Conservation (phyloP, 2,888 invertebrate species). For the Phengaris arion region DNA sequence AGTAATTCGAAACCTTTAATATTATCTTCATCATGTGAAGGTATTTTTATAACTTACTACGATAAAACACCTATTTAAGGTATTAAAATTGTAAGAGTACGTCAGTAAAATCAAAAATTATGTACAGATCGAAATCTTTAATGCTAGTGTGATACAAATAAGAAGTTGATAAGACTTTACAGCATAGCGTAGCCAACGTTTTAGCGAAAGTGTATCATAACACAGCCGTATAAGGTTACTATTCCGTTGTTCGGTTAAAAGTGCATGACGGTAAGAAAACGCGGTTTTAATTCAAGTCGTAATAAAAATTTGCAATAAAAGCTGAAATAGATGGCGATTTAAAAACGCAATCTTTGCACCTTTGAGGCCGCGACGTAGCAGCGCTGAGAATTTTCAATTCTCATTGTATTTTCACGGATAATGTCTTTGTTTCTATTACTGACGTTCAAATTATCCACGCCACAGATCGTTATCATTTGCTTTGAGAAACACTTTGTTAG, state of each 20-base stretch:
- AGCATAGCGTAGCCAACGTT: not conserved
- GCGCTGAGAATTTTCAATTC: constrained; percentile 28
- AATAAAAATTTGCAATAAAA: constrained; percentile 50
- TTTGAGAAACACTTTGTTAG: not conserved
- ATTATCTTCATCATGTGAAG: no score
- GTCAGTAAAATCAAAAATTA: no score
- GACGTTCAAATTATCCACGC: not conserved
- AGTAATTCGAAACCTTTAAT: no score
- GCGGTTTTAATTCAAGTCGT: constrained; percentile 48
- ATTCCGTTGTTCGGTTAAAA: constrained; percentile 27
- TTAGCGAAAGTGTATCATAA: constrained; percentile 22
- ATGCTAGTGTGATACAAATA: constrained; percentile 5
- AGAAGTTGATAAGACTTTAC: constrained; percentile 19
- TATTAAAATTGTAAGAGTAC: no score
- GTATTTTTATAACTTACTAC: no score
- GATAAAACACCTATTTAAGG: no score
- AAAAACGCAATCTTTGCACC: constrained; percentile 46
- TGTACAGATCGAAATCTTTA: not conserved
- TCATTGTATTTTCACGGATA: constrained; percentile 22
- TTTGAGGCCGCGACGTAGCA: constrained; percentile 38
- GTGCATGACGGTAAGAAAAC: constrained; percentile 32
- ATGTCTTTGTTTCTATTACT: constrained; percentile 22
- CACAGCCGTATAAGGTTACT: not conserved
- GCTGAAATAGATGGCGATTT: constrained; percentile 48
- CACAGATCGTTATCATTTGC: not conserved